phyloP scores from a whole-genome alignment of 2,113 vertebrate genomes.

The Pyrgilauda ruficollis region DNA sequence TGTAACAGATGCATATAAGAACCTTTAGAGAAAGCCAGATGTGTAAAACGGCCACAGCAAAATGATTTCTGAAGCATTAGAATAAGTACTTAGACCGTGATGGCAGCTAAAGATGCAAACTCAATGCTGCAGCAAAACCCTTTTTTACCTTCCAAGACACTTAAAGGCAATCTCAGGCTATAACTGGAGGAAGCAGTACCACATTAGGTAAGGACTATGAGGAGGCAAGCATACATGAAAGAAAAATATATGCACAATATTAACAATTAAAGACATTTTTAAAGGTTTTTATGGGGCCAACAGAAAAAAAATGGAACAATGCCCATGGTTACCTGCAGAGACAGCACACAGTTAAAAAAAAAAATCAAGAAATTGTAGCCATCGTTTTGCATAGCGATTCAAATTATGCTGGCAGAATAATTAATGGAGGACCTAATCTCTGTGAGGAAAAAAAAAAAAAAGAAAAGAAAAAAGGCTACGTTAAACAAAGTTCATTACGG shows the following conservation, averaged over 20 bases:
- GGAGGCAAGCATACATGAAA: slow-evolving; percentile 24
- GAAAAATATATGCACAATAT: slow-evolving; percentile 47
- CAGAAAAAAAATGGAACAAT: slow-evolving; percentile 56
- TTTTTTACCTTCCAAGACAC: slow-evolving; percentile 50
- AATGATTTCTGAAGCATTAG: slow-evolving; percentile 66
- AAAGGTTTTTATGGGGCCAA: slow-evolving; percentile 57
- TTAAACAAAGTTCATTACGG: slow-evolving; percentile 90
- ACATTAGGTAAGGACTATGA: slow-evolving; percentile 38
- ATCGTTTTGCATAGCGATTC: slow-evolving; percentile 76
- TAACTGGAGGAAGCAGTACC: slow-evolving; percentile 34
- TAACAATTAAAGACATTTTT: slow-evolving; percentile 30
- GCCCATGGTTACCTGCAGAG: slow-evolving; percentile 60
- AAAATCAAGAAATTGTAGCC: slow-evolving; percentile 62
- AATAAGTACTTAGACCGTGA: slow-evolving; percentile 43
- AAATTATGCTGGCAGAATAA: slow-evolving; percentile 81
- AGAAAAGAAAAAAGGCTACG: slow-evolving; percentile 74
- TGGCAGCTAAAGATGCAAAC: slow-evolving; percentile 52
- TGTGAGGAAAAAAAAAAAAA: slow-evolving; percentile 67
- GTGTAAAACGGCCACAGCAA: slow-evolving; percentile 59
- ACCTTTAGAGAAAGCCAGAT: slow-evolving; percentile 59
- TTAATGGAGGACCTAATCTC: slow-evolving; percentile 80
- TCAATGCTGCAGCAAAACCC: slow-evolving; percentile 38
- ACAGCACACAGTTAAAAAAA: slow-evolving; percentile 37
- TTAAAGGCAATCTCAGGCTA: slow-evolving; percentile 37
- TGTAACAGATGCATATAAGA: slow-evolving; percentile 66